phyloP scores from a whole-genome alignment of 2,888 invertebrate genomes.

The Leptinotarsa tumamoca region DNA sequence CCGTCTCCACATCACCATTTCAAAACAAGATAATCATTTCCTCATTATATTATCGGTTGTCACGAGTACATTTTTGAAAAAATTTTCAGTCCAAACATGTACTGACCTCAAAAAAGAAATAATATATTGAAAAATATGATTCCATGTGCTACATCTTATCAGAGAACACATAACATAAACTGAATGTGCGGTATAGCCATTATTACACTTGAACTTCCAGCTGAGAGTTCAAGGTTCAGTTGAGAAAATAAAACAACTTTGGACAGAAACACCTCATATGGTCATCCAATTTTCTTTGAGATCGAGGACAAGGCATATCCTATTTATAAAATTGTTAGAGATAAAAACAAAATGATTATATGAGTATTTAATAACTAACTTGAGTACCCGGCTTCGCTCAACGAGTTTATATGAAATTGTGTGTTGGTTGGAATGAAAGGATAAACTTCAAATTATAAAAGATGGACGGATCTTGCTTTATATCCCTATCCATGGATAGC shows the following conservation, averaged over 20 bases:
- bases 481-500: no score
- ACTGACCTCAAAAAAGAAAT: neutral
- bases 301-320: neutral
- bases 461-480: no score
- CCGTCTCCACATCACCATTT: neutral
- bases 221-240: constrained; percentile 1
- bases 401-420: no score
- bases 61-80: neutral
- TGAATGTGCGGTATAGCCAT: neutral
- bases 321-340: constrained; percentile 5
- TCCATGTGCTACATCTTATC: constrained; percentile 10
- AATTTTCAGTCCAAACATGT: neutral
- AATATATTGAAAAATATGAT: constrained; percentile 1
- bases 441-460: no score
- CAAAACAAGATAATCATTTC: neutral
- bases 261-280: neutral
- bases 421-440: no score
- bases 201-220: neutral
- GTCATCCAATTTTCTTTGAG: neutral
- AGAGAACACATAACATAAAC: neutral
- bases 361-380: neutral
- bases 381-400: no score
- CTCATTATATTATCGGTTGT: constrained; percentile 1
- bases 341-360: neutral
- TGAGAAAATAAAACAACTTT: neutral